phyloP scores from a whole-genome alignment of 2,797 vertebrate genomes.

The Gambelia wislizenii region DNA sequence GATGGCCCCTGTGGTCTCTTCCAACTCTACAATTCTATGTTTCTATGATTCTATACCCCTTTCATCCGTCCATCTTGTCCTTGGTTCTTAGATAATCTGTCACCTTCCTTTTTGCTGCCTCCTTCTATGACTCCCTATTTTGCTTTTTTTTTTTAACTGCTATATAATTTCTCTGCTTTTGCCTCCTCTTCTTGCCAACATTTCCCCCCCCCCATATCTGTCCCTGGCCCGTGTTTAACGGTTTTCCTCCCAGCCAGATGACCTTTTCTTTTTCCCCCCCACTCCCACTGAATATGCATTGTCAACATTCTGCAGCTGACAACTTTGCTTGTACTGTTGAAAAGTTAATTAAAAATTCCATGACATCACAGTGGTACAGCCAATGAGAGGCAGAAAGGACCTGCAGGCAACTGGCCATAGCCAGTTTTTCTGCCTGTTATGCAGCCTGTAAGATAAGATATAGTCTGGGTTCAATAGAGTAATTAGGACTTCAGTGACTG shows the following conservation, averaged over 20 bases:
- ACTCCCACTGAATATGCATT: not conserved
- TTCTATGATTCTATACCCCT: not conserved
- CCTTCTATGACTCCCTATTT: not conserved
- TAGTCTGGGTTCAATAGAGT: not conserved
- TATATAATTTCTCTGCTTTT: not conserved
- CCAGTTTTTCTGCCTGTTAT: not conserved
- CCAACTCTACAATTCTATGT: too few species aligned
- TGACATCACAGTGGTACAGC: not conserved
- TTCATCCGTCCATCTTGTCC: not conserved
- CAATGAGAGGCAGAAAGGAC: not conserved
- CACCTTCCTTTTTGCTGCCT: not conserved
- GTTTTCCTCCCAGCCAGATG: not conserved
- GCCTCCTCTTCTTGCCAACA: not conserved
- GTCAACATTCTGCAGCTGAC: constrained; percentile 16
- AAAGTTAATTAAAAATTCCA: constrained; percentile 22
- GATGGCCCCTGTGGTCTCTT: too few species aligned
- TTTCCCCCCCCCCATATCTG: not conserved
- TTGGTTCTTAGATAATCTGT: not conserved
- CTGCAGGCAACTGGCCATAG: not conserved
- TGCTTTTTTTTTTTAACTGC: not conserved
- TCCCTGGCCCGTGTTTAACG: not conserved
- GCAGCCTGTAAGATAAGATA: constrained; percentile 14
- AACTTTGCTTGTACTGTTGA: not conserved
- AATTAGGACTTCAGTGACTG: not conserved
- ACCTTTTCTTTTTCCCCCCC: not conserved